phyloP scores from a whole-genome alignment of 2,797 vertebrate species.

The Hapalemur alaotrensis region DNA sequence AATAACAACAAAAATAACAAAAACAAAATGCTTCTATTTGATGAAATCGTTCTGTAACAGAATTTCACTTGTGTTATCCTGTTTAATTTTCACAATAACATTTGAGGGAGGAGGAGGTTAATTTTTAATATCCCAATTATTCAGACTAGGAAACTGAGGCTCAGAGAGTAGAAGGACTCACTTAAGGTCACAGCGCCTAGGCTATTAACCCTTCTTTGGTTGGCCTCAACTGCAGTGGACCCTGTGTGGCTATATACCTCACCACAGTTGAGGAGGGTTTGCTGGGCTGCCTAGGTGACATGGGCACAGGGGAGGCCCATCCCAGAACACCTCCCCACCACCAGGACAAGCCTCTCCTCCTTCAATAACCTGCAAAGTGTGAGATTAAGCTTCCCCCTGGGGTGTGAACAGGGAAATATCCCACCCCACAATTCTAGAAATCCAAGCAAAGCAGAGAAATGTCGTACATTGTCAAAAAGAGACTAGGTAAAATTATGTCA shows the following conservation, averaged over 20 bases:
- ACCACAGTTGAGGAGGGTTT: background rate
- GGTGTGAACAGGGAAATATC: background rate
- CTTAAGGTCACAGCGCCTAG: background rate
- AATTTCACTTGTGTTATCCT: background rate
- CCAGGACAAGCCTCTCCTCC: background rate
- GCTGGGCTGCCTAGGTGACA: no score
- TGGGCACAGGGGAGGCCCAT: background rate
- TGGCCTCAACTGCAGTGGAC: background rate
- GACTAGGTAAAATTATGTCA: background rate
- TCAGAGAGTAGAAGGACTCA: background rate
- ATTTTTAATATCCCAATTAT: background rate
- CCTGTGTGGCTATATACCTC: accelerated
- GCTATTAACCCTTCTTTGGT: background rate
- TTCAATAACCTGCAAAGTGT: background rate
- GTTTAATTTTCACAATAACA: background rate
- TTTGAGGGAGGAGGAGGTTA: no score
- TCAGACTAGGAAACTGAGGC: background rate
- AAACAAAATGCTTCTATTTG: background rate
- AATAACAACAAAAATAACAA: background rate
- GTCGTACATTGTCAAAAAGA: background rate
- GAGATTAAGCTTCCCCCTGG: background rate
- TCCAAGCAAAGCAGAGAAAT: background rate
- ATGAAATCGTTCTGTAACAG: background rate
- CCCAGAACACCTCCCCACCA: background rate
- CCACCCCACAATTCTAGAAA: background rate